These are phyloP conservation scores for Drosophila leontia DNA, from an alignment of 1,140 invertebrate species.

Conservation along the genomic window DNA sequence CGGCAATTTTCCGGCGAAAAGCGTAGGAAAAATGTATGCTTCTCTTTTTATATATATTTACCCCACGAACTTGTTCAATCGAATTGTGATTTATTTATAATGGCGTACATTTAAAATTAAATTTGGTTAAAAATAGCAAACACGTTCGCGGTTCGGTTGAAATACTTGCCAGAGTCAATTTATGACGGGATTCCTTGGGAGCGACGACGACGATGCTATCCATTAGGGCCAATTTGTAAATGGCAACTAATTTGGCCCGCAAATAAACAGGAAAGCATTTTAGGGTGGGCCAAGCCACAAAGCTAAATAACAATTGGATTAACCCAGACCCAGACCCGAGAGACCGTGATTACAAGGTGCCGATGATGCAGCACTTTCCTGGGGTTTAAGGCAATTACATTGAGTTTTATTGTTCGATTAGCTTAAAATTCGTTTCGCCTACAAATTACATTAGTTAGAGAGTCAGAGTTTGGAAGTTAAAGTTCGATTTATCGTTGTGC, in stretches of 20 bases:
- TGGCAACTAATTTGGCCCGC: slow-evolving; percentile 52
- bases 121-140: slow-evolving; percentile 45
- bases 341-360: slow-evolving; percentile 29
- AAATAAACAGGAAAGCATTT: slow-evolving; percentile 28
- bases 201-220: slow-evolving; percentile 13
- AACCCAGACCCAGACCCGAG: slow-evolving; percentile 5
- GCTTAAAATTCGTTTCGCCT: slow-evolving; percentile 43
- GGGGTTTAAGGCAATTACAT: slow-evolving; percentile 53
- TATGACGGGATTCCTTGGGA: slow-evolving; percentile 46
- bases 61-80: slow-evolving; percentile 29
- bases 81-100: slow-evolving; percentile 57
- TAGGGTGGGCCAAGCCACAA: slow-evolving; percentile 8
- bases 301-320: slow-evolving; percentile 51
- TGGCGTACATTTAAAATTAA: slow-evolving; percentile 50
- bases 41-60: slow-evolving; percentile 1
- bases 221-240: slow-evolving; percentile 53
- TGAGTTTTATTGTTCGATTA: slow-evolving; percentile 53
- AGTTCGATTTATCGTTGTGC: slow-evolving; percentile 69
- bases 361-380: slow-evolving; percentile 27
- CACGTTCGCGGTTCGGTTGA: slow-evolving; percentile 15
- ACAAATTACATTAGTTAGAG: slow-evolving; percentile 21
- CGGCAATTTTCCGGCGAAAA: slow-evolving; percentile 24
- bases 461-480: slow-evolving; percentile 47
- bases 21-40: slow-evolving; percentile 35
- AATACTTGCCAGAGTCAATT: slow-evolving; percentile 34